Conservation (phyloP, 1,140 invertebrate genomes). For the Ridgeia piscesae region DNA sequence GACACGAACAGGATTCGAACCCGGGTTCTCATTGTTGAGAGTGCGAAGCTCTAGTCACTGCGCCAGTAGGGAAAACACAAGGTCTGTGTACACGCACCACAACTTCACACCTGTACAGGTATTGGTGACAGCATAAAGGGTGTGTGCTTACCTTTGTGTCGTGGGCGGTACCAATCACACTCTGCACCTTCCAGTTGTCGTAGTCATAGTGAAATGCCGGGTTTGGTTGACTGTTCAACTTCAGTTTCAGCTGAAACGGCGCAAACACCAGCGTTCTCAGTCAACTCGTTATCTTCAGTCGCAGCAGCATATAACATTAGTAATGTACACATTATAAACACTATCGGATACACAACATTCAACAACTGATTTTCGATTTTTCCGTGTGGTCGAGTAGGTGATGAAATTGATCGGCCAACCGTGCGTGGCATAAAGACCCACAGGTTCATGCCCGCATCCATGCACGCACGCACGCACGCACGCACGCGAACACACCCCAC, state of each 20-base stretch:
- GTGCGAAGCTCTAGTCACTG: too few species aligned
- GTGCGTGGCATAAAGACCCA: neutral
- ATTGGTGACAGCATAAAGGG: neutral
- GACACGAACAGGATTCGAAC: too few species aligned
- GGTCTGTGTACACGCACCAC: too few species aligned
- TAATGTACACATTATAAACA: too few species aligned
- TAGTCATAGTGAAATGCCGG: neutral
- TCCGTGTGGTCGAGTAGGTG: too few species aligned
- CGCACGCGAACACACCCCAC: neutral
- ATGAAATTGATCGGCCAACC: too few species aligned
- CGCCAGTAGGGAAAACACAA: too few species aligned
- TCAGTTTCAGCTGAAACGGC: neutral
- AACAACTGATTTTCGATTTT: too few species aligned
- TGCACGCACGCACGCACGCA: constrained; percentile 29
- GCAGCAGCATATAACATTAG: too few species aligned
- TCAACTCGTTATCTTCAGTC: neutral
- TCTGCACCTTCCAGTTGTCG: neutral
- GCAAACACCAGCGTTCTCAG: neutral
- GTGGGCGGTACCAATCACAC: neutral
- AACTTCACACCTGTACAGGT: neutral
- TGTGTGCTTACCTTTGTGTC: neutral
- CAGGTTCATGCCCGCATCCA: neutral
- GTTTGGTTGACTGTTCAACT: neutral
- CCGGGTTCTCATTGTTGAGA: too few species aligned
- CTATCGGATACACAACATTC: too few species aligned